These are phyloP conservation scores for Meles meles DNA, from an alignment of 2,113 vertebrate species.

Conservation along the genomic window DNA sequence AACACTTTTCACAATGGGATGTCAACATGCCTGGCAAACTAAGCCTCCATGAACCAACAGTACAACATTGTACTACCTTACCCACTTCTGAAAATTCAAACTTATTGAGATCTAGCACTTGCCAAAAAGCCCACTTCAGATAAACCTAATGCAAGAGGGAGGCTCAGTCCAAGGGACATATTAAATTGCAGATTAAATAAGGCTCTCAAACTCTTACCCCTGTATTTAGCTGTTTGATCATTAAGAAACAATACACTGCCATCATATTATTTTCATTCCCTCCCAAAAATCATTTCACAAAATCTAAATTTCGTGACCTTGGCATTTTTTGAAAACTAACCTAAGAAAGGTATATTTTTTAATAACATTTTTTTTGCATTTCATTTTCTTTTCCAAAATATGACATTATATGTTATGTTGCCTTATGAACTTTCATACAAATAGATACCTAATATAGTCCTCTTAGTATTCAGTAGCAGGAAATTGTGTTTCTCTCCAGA, in stretches of 20 bases:
- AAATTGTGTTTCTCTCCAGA: not conserved
- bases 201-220: not conserved
- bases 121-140: not conserved
- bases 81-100: not conserved
- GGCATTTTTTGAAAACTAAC: not conserved
- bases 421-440: not conserved
- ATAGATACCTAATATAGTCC: not conserved
- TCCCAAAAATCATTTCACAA: not conserved
- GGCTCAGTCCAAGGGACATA: not conserved
- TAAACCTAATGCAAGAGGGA: not conserved
- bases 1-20: not conserved
- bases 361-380: not conserved
- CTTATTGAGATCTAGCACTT: not conserved
- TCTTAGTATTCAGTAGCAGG: conserved; percentile 8
- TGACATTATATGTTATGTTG: not conserved
- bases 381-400: not conserved
- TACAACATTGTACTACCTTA: not conserved
- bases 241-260: not conserved
- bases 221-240: not conserved
- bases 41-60: not conserved
- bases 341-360: not conserved
- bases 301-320: not conserved
- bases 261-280: not conserved
- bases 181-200: not conserved
- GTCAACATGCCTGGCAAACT: not conserved